A percentile compares a stretch with the other conserved stretches of the same genome.
These are phyloP conservation scores for Coelinius sp. DNA, from an alignment of 2,888 invertebrate species.

Conservation along the genomic window DNA sequence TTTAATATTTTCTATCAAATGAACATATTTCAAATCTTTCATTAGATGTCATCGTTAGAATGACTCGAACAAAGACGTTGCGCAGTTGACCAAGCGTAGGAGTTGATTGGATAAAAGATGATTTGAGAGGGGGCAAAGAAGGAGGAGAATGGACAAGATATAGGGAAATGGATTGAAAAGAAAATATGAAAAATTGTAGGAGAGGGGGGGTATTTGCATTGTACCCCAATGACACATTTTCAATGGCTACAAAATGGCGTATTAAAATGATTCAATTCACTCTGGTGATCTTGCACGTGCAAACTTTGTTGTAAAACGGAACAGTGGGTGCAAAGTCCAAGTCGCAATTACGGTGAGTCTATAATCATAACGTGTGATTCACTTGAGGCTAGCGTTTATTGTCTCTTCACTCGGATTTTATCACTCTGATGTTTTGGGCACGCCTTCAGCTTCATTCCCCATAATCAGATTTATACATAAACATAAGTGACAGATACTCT, in stretches of 20 bases:
- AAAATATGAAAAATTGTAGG: neutral
- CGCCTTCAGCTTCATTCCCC: neutral
- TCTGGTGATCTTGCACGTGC: conserved; percentile 50
- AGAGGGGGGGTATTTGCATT: neutral
- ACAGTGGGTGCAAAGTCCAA: conserved; percentile 63
- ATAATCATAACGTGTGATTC: conserved; percentile 64
- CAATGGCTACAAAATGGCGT: neutral
- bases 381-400: conserved; percentile 41
- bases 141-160: conserved; percentile 24
- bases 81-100: conserved; percentile 9
- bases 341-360: conserved; percentile 67
- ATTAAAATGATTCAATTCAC: conserved; percentile 5
- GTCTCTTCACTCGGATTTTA: conserved; percentile 19
- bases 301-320: conserved; percentile 47
- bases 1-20: conserved; percentile 6
- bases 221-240: neutral
- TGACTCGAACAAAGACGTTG: conserved; percentile 26
- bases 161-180: neutral
- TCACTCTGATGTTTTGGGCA: neutral
- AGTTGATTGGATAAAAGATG: conserved; percentile 11
- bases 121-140: neutral
- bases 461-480: neutral
- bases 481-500: conserved; percentile 5
- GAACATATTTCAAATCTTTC: conserved; percentile 9
- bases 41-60: conserved; percentile 11